phyloP scores from a whole-genome alignment of 2,888 invertebrate genomes.

The Cosmia pyralina region DNA sequence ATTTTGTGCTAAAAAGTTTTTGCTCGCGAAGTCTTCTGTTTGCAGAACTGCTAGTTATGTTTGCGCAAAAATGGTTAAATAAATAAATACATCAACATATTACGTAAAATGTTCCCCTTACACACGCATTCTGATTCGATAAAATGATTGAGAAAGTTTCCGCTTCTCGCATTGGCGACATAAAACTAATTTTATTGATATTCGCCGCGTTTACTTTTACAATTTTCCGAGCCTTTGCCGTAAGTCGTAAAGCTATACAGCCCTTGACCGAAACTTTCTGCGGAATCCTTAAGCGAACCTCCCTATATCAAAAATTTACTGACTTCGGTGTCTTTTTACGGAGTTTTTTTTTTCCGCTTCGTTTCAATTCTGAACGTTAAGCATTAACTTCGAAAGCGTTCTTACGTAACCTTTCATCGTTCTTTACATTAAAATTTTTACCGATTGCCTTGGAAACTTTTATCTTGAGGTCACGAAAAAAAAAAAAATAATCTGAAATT shows the following conservation, averaged over 20 bases:
- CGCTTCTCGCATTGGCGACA: slow-evolving; percentile 65
- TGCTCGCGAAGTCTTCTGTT: too few species aligned
- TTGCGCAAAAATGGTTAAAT: neutral
- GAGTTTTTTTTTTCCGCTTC: slow-evolving; percentile 54
- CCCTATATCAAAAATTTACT: slow-evolving; percentile 73
- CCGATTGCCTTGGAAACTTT: slow-evolving; percentile 59
- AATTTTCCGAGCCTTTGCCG: slow-evolving; percentile 67
- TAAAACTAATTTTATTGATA: slow-evolving; percentile 77
- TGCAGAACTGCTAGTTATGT: neutral
- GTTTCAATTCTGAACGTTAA: slow-evolving; percentile 54
- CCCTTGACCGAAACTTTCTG: slow-evolving; percentile 74
- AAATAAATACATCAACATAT: slow-evolving; percentile 9
- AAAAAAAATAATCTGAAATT: slow-evolving; percentile 73
- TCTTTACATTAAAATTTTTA: slow-evolving; percentile 62
- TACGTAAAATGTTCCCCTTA: slow-evolving; percentile 51
- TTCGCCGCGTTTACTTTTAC: slow-evolving; percentile 71
- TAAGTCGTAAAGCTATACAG: slow-evolving; percentile 73
- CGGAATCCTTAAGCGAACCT: slow-evolving; percentile 65
- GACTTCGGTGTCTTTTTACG: slow-evolving; percentile 66
- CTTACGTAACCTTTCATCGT: slow-evolving; percentile 61
- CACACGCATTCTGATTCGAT: slow-evolving; percentile 64
- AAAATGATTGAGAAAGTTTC: slow-evolving; percentile 70
- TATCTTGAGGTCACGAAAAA: slow-evolving; percentile 72
- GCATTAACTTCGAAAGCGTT: slow-evolving; percentile 45
- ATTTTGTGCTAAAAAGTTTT: too few species aligned